A percentile compares a stretch with the other conserved stretches of the same genome.
phyloP scores from a whole-genome alignment of 1,140 invertebrate genomes.

The Papilio xuthus region DNA sequence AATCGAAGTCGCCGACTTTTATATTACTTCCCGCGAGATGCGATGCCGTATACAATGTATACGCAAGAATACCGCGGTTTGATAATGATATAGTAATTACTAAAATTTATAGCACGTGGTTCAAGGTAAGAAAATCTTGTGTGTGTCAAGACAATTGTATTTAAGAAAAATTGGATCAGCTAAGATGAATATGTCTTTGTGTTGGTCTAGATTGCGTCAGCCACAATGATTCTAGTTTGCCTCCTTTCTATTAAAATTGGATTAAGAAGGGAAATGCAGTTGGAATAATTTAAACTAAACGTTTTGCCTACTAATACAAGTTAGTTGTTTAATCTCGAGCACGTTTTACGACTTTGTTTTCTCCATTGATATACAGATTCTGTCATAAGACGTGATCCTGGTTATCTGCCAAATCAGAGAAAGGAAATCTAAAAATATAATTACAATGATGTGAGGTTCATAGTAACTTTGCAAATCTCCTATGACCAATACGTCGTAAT shows the following conservation, averaged over 20 bases:
- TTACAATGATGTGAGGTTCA: neutral
- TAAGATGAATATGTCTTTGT: conserved; percentile 26
- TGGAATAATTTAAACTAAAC: conserved; percentile 36
- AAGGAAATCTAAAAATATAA: conserved; percentile 37
- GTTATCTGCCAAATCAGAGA: conserved; percentile 41
- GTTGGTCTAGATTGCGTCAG: conserved; percentile 33
- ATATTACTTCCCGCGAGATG: conserved; percentile 76
- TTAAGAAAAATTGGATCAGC: conserved; percentile 48
- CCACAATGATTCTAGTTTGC: conserved; percentile 6
- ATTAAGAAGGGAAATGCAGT: conserved; percentile 33
- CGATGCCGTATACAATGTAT: conserved; percentile 58
- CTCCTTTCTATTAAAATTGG: conserved; percentile 34
- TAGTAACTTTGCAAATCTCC: neutral
- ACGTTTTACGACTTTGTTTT: conserved; percentile 50
- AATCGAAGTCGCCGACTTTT: conserved; percentile 67
- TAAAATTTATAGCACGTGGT: conserved; percentile 71
- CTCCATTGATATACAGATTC: conserved; percentile 41
- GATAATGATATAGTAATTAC: conserved; percentile 78
- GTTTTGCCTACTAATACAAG: conserved; percentile 20
- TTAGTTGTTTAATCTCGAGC: conserved; percentile 46
- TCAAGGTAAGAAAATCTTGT: conserved; percentile 73
- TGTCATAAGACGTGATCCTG: conserved; percentile 42
- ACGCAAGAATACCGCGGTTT: conserved; percentile 78
- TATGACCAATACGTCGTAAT: conserved; percentile 9
- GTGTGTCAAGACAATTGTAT: conserved; percentile 49